Evolutionary conservation across 2,113 vertebrate species (phyloP).

Genomic region (Colistium nudipinnis): DNA sequence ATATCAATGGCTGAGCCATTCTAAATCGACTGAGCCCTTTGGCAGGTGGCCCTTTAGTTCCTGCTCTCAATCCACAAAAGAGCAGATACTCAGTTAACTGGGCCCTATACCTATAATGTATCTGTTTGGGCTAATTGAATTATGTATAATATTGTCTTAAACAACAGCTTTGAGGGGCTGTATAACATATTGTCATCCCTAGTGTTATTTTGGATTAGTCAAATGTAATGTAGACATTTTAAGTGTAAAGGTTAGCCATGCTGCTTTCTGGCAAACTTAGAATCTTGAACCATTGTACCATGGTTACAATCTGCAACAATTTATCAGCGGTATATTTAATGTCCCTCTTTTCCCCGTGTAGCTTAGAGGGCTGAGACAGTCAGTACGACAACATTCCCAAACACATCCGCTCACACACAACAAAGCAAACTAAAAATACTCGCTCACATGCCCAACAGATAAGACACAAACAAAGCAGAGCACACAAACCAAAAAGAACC

Average conservation of each 20-base stretch:
- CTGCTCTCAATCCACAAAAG: background rate
- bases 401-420: constrained; percentile 19
- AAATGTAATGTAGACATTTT: too few species aligned
- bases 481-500: constrained; percentile 13
- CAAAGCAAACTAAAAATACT: constrained; percentile 13
- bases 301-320: too few species aligned
- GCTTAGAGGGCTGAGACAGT: background rate
- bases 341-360: background rate
- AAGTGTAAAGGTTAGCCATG: background rate
- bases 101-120: background rate
- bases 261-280: background rate
- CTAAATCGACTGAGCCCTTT: background rate
- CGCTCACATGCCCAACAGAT: constrained; percentile 13
- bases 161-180: background rate
- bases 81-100: background rate
- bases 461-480: constrained; percentile 19
- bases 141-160: background rate
- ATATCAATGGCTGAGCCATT: background rate
- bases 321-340: background rate
- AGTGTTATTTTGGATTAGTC: background rate
- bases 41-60: background rate
- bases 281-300: background rate
- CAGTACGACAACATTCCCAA: background rate
- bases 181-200: background rate
- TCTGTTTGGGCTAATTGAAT: background rate